A percentile compares a stretch with the other conserved stretches of the same genome.
Evolutionary conservation across 2,797 vertebrate species (phyloP).

Genomic region (Gallinago nigripennis): DNA sequence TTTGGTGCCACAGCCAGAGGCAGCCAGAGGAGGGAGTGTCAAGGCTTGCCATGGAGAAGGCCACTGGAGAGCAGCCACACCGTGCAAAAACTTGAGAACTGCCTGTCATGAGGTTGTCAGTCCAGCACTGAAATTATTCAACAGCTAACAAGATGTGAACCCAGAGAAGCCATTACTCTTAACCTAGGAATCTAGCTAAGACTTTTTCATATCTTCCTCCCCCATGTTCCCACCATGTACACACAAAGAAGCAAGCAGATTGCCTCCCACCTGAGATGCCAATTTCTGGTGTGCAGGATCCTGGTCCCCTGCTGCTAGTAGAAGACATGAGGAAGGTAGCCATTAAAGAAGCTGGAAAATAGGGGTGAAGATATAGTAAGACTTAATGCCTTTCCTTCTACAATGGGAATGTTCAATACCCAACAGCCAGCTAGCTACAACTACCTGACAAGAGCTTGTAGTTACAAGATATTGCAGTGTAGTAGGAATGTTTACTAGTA

Average conservation of each 20-base stretch:
- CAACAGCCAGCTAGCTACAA: neutral
- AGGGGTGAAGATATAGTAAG: neutral
- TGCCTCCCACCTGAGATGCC: neutral
- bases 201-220: rapidly evolving
- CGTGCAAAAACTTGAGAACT: rapidly evolving
- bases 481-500: neutral
- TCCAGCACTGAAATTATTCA: neutral
- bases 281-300: neutral
- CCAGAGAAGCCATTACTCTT: neutral
- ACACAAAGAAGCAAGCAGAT: neutral
- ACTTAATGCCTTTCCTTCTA: neutral
- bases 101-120: neutral
- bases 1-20: neutral
- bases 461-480: neutral
- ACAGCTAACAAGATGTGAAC: neutral
- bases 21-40: neutral
- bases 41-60: neutral
- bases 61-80: neutral
- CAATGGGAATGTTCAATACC: neutral
- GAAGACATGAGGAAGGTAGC: neutral
- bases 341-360: neutral
- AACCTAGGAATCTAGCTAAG: neutral
- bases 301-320: neutral
- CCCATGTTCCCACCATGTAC: rapidly evolving
- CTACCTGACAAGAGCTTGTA: neutral